These are phyloP conservation scores for Gnatocerus cornutus DNA, from an alignment of 2,888 invertebrate genomes.

Conservation along the genomic window DNA sequence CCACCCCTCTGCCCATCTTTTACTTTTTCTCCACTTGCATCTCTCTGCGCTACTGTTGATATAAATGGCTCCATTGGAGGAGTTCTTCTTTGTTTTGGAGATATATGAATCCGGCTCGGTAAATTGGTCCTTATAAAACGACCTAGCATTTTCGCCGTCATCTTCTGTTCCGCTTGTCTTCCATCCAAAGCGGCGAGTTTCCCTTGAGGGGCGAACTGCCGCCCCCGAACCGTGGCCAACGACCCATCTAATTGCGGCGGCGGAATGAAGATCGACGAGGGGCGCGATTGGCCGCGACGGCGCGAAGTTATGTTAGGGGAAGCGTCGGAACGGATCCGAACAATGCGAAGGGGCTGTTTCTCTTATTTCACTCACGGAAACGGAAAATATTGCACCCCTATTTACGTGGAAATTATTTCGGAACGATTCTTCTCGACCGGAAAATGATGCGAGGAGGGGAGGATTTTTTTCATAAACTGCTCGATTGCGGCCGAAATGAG, in stretches of 20 bases:
- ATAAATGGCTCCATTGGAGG: conserved; percentile 25
- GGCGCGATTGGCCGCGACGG: conserved; percentile 76
- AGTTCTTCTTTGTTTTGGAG: conserved; percentile 56
- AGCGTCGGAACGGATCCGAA: conserved; percentile 61
- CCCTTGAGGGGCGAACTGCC: conserved; percentile 45
- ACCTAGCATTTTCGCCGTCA: conserved; percentile 65
- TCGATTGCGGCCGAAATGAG: conserved; percentile 29
- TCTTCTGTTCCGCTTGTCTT: conserved; percentile 67
- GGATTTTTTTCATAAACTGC: conserved; percentile 37
- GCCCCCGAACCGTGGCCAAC: conserved; percentile 73
- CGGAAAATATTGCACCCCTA: conserved; percentile 45
- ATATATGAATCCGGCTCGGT: conserved; percentile 58
- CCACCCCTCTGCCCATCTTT: background rate
- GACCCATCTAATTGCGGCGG: conserved; percentile 82
- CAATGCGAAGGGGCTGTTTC: conserved; percentile 51
- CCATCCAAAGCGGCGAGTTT: conserved; percentile 64
- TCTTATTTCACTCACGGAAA: conserved; percentile 51
- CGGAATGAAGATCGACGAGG: conserved; percentile 82
- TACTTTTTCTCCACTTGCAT: background rate
- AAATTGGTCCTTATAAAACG: conserved; percentile 62
- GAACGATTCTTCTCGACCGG: conserved; percentile 34
- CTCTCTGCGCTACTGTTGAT: conserved; percentile 20
- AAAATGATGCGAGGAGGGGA: conserved; percentile 7
- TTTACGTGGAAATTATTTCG: conserved; percentile 44
- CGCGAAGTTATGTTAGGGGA: conserved; percentile 59